phyloP scores from a whole-genome alignment of 2,797 vertebrate genomes.

The Sebastolobus altivelis region DNA sequence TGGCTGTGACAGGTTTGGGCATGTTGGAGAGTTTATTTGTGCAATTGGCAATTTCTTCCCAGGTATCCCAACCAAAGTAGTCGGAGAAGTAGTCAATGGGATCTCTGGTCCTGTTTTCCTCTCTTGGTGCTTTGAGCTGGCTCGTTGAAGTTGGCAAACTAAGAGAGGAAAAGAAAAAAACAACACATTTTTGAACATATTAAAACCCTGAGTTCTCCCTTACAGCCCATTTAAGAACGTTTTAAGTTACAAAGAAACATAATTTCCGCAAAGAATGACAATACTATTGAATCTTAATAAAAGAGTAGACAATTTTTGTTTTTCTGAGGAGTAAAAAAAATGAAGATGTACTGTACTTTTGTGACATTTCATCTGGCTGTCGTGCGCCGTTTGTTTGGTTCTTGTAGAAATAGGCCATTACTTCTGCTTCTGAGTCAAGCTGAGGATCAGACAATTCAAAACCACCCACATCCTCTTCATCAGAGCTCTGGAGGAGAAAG shows the following conservation, averaged over 20 bases:
- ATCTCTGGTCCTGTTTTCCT: conserved; percentile 40
- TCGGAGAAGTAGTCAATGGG: conserved; percentile 84
- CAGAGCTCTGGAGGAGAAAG: conserved; percentile 82
- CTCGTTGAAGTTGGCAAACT: conserved; percentile 52
- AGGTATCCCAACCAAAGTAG: conserved; percentile 84
- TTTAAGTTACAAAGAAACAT: neutral
- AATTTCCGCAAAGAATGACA: neutral
- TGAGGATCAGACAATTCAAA: conserved; percentile 69
- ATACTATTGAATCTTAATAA: neutral
- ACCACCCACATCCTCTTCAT: conserved; percentile 70
- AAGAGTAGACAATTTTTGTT: neutral
- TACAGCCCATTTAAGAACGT: neutral
- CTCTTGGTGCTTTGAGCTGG: conserved; percentile 17
- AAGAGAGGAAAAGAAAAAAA: neutral
- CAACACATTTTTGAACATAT: neutral
- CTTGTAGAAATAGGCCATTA: conserved; percentile 79
- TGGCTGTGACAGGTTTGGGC: conserved; percentile 66
- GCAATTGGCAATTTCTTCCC: conserved; percentile 80
- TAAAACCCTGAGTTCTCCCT: neutral
- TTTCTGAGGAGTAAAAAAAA: neutral
- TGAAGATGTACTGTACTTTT: conserved; percentile 56
- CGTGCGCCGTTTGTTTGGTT: conserved; percentile 11
- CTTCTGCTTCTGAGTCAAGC: conserved; percentile 79
- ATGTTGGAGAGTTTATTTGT: conserved; percentile 72
- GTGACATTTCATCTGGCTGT: conserved; percentile 32